Conservation (phyloP, 1,140 invertebrate genomes). For the Laodelphax striatellus region DNA sequence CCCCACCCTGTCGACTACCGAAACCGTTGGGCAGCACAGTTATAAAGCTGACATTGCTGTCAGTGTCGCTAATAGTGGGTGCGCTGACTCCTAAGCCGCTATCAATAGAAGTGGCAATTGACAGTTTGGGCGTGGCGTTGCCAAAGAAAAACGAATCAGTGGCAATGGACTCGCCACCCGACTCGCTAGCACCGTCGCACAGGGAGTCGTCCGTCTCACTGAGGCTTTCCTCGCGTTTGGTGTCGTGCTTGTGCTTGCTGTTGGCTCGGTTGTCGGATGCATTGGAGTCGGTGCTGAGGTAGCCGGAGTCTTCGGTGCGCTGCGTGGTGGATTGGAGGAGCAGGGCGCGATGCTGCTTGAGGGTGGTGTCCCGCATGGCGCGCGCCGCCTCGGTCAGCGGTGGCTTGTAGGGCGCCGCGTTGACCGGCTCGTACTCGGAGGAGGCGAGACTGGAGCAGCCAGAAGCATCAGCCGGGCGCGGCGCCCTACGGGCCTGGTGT, state of each 20-base stretch:
- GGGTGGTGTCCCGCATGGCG: neutral
- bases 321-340: neutral
- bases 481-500: constrained; percentile 24
- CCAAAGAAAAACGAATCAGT: constrained; percentile 82
- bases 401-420: constrained; percentile 3
- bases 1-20: neutral
- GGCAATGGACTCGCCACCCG: constrained; percentile 69
- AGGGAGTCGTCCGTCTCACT: constrained; percentile 75
- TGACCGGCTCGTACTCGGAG: constrained; percentile 32
- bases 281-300: constrained; percentile 19
- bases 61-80: constrained; percentile 6
- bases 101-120: constrained; percentile 9
- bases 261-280: constrained; percentile 3
- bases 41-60: constrained; percentile 12
- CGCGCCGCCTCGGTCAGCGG: neutral
- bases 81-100: constrained; percentile 1
- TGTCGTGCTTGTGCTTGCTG: constrained; percentile 34
- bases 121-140: constrained; percentile 38
- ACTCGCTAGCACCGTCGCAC: constrained; percentile 70
- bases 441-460: constrained; percentile 26
- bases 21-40: constrained; percentile 9
- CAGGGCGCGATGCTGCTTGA: neutral
- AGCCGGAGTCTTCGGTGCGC: constrained; percentile 23
- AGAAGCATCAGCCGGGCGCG: constrained; percentile 32
- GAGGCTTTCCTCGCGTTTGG: constrained; percentile 54